Base-by-base conservation (phyloP, 2,113 vertebrate genomes). In the Leptosomus discolor region DNA sequence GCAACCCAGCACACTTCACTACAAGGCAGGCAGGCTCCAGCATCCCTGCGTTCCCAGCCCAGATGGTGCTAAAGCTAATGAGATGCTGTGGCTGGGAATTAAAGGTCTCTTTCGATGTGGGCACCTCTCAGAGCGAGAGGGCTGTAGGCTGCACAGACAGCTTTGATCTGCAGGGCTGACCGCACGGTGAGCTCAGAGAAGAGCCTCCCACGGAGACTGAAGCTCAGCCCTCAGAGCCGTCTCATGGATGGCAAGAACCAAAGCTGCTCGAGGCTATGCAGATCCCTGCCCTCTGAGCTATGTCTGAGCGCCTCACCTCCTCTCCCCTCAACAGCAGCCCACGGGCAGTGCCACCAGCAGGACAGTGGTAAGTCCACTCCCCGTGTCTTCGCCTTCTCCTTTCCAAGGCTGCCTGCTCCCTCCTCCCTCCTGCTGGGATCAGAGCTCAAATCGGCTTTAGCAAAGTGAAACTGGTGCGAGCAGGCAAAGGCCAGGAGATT, bases 381-480 rank as follows among this genome's bases (percentile, higher is more conserved):
- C 67, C 3, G 2, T 3, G 13, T 74, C 83, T 85, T 96, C 91
- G 65, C 63, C 83, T 94, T 94, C 76, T 85, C 81, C 46, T 90
- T 87, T 91, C 69, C 56, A 60, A 61, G 67, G 79, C 82, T 90
- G 56, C 84, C 63, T 90, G 53, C 86, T 94, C 94, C 71, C 88
- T 92, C 79, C 94, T 96, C 90, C 87, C 65, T 92, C 88, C 63
- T 2, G 2, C 67, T 81, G 79, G 94, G 97, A 97, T 97, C 93
- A 97, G 96, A 85, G 90, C 95, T 97, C 92, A 98, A 97, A 98
- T 97, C 96, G 65, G 95, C 96, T 97, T 97, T 97, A 97, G 85
- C 93, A 95, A 96, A 97, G 95, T 93, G 97, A 98, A 98, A 97
- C 96, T 83, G 92, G 97, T 98, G 96, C 56, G 6, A 97, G 96